These are phyloP conservation scores for Cepaea hortensis DNA, from an alignment of 2,888 invertebrate genomes.

Conservation along the genomic window DNA sequence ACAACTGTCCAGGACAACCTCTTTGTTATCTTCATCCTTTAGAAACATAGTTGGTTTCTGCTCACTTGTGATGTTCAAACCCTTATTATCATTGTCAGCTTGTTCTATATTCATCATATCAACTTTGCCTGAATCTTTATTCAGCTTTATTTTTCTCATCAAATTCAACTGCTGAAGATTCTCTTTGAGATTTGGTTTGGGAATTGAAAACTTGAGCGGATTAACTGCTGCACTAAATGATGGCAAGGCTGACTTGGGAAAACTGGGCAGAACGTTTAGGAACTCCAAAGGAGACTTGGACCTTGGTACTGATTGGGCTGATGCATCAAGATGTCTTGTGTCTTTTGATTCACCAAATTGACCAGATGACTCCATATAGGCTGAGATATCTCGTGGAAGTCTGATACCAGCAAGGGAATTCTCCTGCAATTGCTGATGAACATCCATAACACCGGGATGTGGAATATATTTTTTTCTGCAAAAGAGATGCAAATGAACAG, in stretches of 20 bases:
- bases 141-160: conserved; percentile 73
- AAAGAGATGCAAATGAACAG: not conserved
- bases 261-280: conserved; percentile 34
- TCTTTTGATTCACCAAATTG: not conserved
- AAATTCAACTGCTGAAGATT: conserved; percentile 82
- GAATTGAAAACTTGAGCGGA: conserved; percentile 26
- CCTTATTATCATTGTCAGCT: conserved; percentile 28
- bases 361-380: conserved; percentile 54
- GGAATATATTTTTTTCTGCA: conserved; percentile 67
- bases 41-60: conserved; percentile 17
- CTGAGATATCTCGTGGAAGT: conserved; percentile 68
- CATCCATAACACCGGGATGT: conserved; percentile 69
- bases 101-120: not conserved
- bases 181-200: conserved; percentile 50
- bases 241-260: conserved; percentile 45
- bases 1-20: conserved; percentile 74
- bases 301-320: not conserved
- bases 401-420: conserved; percentile 66
- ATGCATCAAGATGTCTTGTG: not conserved
- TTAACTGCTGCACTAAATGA: conserved; percentile 10
- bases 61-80: conserved; percentile 5
- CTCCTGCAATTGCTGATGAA: conserved; percentile 70
- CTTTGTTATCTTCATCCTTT: conserved; percentile 56
- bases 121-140: not conserved
- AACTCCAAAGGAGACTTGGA: conserved; percentile 40